Base-by-base conservation (phyloP, 2,797 vertebrate species). In the Anableps anableps region DNA sequence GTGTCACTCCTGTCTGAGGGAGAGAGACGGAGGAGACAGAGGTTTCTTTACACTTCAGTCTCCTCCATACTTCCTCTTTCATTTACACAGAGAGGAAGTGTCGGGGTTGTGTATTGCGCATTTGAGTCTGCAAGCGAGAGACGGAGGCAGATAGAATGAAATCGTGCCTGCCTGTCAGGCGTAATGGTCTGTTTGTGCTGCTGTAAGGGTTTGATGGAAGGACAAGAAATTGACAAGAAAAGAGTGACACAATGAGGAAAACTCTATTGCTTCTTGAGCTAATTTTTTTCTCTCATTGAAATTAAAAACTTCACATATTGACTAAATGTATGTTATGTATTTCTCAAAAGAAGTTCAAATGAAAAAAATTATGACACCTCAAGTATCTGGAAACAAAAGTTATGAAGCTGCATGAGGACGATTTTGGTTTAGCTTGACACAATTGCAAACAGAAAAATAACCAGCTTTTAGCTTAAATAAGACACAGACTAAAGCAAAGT, bases 1-100 rank as follows among this genome's bases (percentile, higher is more conserved):
- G 88, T 91, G 92, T 93, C 91, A 89, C 80, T 93, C 80, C 91
- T 89, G 91, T 94, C 91, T 92, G 92, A 85, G 91, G 43, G 86
- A 88, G 91, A 41, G 88, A 88, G 91, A 85, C 58, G 55, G 80
- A 78, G 89, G 87, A 92, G 85, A 95, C 94, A 94, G 93, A 94
- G 85, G 88, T 90, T 76, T 92, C 93, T 91, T 94, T 88, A 89
- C 93, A 85, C 94, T 84, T 91, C 87, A 80, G 75, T 89, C 91
- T 91, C 88, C 86, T 90, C 85, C 83, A 72, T 84, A 88, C 88
- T 93, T 93, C 92, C 93, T 93, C 87, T 88, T 92, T 91, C 91
- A 92, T 91, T 92, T 88, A 92, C 41, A 83, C 72, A 78, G 76
- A 88, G 83, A 90, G 91, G 92, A 93, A 93, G 90, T 87, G 16